Percentiles rank a stretch among this genome's conserved stretches.
Conservation (phyloP, 1,140 invertebrate species). For the Dendroctonus valens region DNA sequence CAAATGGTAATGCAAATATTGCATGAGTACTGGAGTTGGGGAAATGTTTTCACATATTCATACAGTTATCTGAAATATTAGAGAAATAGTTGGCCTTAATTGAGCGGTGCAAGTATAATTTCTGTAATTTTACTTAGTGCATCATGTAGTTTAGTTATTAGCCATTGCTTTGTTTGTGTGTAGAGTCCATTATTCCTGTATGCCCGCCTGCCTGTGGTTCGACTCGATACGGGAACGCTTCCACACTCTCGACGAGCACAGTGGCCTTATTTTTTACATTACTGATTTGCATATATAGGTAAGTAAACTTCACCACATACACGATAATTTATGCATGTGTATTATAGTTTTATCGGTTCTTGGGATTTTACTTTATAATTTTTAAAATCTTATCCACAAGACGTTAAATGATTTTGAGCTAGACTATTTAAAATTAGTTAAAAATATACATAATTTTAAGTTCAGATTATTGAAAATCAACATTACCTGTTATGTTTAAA, state of each 20-base stretch:
- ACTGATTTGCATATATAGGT: constrained; percentile 44
- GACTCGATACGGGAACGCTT: constrained; percentile 48
- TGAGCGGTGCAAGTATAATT: too few relatives aligned
- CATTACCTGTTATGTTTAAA: background rate
- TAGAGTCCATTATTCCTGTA: constrained; percentile 87
- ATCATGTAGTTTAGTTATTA: constrained; percentile 33
- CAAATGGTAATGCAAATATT: too few relatives aligned
- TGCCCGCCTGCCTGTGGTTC: constrained; percentile 89
- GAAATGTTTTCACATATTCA: too few relatives aligned
- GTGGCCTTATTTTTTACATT: constrained; percentile 41
- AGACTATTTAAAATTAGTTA: background rate
- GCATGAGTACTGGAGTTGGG: too few relatives aligned
- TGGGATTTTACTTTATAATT: background rate
- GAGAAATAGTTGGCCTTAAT: too few relatives aligned
- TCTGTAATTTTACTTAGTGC: too few relatives aligned
- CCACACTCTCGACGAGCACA: constrained; percentile 43
- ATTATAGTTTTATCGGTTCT: background rate
- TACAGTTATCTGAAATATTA: too few relatives aligned
- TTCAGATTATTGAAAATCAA: background rate
- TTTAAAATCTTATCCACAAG: too few relatives aligned
- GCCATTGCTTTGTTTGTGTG: constrained; percentile 42
- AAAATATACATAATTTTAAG: background rate
- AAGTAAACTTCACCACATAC: constrained; percentile 16
- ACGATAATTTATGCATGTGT: background rate
- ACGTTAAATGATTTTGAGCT: too few relatives aligned